Conservation (phyloP, 2,113 vertebrate species). For the Petrocephalus zakoni region DNA sequence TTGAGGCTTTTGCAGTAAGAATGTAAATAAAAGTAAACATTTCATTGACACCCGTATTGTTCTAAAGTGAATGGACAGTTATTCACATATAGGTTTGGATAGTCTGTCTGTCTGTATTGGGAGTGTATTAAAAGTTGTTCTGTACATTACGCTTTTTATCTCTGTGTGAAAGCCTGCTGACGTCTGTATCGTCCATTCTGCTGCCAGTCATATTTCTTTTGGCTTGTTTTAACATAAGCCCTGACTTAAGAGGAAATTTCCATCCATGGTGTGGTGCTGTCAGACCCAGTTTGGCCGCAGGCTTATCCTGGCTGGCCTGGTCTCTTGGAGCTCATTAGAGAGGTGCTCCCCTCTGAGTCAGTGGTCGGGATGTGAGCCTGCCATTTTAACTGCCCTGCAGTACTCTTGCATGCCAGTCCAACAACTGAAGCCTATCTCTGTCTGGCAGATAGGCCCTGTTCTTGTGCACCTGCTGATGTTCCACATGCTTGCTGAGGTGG, state of each 20-base stretch:
- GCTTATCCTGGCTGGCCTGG: neutral
- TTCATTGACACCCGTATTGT: neutral
- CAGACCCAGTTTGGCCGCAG: neutral
- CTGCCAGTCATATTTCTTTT: neutral
- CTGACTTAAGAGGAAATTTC: neutral
- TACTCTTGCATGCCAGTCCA: neutral
- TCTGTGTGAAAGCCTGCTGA: neutral
- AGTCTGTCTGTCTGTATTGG: neutral
- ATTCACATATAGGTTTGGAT: neutral
- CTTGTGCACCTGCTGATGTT: neutral
- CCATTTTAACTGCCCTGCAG: neutral
- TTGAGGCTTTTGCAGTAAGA: neutral
- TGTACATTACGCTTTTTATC: neutral
- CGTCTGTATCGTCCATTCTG: neutral
- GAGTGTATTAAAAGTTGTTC: neutral
- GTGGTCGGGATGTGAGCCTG: neutral
- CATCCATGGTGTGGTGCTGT: neutral
- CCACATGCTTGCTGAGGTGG: neutral
- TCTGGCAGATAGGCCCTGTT: neutral
- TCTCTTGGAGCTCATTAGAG: neutral
- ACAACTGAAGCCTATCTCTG: neutral
- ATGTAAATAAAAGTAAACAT: neutral
- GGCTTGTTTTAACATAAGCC: conserved; percentile 4
- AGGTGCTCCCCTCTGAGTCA: neutral
- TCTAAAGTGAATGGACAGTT: neutral